Evolutionary conservation across 1,140 invertebrate species (phyloP).

Genomic region (Ceratitis capitata): DNA sequence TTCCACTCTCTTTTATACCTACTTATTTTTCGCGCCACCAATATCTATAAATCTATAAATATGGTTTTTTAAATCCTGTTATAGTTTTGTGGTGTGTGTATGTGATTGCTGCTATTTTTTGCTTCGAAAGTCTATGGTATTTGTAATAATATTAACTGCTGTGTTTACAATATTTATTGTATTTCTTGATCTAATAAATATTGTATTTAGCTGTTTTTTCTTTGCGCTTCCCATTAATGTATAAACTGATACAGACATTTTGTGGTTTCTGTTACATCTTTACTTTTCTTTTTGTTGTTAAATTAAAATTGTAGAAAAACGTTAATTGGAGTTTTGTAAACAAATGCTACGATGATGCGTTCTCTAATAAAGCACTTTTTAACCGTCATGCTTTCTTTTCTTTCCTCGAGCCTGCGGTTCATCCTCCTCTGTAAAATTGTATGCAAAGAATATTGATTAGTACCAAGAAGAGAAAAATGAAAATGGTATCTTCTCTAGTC

Average conservation of each 20-base stretch:
- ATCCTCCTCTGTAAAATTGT: constrained; percentile 52
- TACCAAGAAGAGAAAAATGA: not conserved
- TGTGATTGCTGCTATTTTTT: not conserved
- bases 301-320: constrained; percentile 50
- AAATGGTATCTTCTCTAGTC: not conserved
- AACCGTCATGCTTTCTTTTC: constrained; percentile 76
- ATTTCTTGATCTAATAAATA: not conserved
- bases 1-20: not conserved
- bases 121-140: not conserved
- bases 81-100: not conserved
- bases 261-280: not conserved
- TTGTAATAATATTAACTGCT: not conserved
- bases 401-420: constrained; percentile 73
- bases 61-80: not conserved
- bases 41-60: not conserved
- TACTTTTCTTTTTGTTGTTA: constrained; percentile 16
- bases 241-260: constrained; percentile 15
- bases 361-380: constrained; percentile 47
- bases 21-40: not conserved
- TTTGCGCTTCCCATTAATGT: constrained; percentile 16
- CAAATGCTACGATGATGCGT: constrained; percentile 46
- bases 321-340: constrained; percentile 53
- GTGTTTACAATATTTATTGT: constrained; percentile 33
- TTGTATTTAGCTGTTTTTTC: not conserved
- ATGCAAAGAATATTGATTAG: no score